Conservation (phyloP, 30 jellyfish, hydroid and myxozoan genomes). For the Cassiopea xamachana region DNA sequence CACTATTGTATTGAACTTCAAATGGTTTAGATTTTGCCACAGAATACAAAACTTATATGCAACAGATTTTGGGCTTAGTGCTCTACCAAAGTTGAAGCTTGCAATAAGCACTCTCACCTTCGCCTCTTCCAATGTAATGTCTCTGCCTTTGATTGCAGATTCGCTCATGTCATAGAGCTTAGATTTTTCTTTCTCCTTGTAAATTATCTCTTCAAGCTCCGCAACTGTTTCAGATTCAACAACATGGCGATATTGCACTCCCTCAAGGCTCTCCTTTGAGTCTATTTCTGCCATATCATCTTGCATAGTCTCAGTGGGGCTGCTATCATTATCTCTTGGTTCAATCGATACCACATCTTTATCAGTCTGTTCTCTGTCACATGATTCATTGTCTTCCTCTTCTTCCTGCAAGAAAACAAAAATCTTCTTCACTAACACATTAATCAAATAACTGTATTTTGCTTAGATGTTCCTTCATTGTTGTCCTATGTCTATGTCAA, state of each 20-base stretch:
- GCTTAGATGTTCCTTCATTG: too few relatives aligned
- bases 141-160: conserved; percentile 8
- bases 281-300: neutral
- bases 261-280: neutral
- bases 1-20: too few relatives aligned
- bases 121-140: conserved; percentile 35
- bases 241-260: neutral
- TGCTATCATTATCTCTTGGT: neutral
- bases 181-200: neutral
- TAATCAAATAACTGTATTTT: too few relatives aligned
- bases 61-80: neutral
- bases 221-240: conserved; percentile 1
- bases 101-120: conserved; percentile 1
- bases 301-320: neutral
- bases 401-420: neutral
- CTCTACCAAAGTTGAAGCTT: neutral
- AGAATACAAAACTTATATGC: too few relatives aligned
- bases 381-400: neutral
- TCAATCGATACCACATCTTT: neutral
- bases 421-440: neutral
- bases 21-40: too few relatives aligned
- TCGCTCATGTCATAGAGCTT: neutral
- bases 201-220: neutral
- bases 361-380: neutral
- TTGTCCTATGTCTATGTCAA: too few relatives aligned